Evolutionary conservation across 2,797 vertebrate genomes (phyloP).

Genomic region (Bothrops alternatus): DNA sequence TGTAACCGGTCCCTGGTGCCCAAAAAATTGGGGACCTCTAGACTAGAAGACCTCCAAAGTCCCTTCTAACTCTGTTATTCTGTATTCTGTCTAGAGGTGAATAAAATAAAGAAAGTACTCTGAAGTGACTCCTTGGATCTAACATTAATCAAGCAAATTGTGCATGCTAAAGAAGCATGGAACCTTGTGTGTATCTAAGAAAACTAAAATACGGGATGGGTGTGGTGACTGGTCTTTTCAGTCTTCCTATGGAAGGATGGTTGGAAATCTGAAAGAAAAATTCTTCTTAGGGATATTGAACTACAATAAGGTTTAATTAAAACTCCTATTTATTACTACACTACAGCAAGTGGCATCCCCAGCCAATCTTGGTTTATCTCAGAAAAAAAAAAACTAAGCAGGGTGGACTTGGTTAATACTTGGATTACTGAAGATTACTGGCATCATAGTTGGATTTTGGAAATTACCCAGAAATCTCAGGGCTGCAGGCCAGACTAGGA

Average conservation of each 20-base stretch:
- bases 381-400: not conserved
- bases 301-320: not conserved
- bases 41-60: not conserved
- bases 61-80: not conserved
- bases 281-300: not conserved
- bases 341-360: not conserved
- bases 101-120: no score
- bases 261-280: no score
- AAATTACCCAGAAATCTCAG: not conserved
- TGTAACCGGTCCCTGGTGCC: no score
- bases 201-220: no score
- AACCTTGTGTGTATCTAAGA: no score
- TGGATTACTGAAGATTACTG: not conserved
- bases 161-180: no score
- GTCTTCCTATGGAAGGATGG: no score
- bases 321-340: not conserved
- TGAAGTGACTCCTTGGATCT: no score
- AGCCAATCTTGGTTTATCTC: not conserved
- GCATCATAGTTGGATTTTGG: not conserved
- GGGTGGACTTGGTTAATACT: not conserved
- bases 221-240: no score
- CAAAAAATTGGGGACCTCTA: no score
- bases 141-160: no score
- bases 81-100: not conserved
- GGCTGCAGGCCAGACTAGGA: not conserved